Percentiles rank a stretch among this genome's conserved stretches.
These are phyloP conservation scores for Equus przewalskii DNA, from an alignment of 2,113 vertebrate genomes.

Conservation along the genomic window DNA sequence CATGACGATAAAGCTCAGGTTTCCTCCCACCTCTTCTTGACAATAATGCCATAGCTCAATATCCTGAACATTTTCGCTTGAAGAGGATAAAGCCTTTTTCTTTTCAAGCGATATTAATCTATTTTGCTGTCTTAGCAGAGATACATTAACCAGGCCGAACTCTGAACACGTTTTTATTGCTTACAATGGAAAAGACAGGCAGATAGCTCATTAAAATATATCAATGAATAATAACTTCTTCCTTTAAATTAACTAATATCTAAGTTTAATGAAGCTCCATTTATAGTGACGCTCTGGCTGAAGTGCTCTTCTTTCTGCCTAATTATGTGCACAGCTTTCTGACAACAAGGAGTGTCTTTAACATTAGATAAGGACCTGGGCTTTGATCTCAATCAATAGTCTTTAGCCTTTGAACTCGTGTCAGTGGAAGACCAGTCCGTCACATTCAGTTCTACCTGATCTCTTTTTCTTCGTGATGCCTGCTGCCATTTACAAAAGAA, in stretches of 20 bases:
- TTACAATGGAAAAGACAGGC: conserved; percentile 83
- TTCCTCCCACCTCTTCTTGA: conserved; percentile 72
- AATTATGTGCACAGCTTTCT: conserved; percentile 90
- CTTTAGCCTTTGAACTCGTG: conserved; percentile 92
- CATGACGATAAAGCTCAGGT: conserved; percentile 71
- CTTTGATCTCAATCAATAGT: conserved; percentile 94
- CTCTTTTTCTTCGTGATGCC: conserved; percentile 89
- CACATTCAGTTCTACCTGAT: conserved; percentile 90
- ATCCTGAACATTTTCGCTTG: conserved; percentile 64
- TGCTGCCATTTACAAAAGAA: conserved; percentile 87
- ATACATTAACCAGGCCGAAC: conserved; percentile 82
- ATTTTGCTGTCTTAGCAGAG: conserved; percentile 84
- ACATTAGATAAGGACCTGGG: conserved; percentile 91
- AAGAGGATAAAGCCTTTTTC: conserved; percentile 75
- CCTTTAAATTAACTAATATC: conserved; percentile 89
- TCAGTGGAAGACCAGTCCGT: conserved; percentile 89
- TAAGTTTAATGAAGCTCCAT: conserved; percentile 88
- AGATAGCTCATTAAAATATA: conserved; percentile 88
- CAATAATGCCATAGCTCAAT: conserved; percentile 76
- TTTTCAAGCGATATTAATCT: conserved; percentile 83
- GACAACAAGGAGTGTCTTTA: conserved; percentile 91
- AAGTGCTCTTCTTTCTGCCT: conserved; percentile 87
- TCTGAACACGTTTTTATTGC: conserved; percentile 85
- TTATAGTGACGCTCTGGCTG: conserved; percentile 88
- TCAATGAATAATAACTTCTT: conserved; percentile 87